phyloP scores from a whole-genome alignment of 2,113 vertebrate species.

The Amphiprion percula region DNA sequence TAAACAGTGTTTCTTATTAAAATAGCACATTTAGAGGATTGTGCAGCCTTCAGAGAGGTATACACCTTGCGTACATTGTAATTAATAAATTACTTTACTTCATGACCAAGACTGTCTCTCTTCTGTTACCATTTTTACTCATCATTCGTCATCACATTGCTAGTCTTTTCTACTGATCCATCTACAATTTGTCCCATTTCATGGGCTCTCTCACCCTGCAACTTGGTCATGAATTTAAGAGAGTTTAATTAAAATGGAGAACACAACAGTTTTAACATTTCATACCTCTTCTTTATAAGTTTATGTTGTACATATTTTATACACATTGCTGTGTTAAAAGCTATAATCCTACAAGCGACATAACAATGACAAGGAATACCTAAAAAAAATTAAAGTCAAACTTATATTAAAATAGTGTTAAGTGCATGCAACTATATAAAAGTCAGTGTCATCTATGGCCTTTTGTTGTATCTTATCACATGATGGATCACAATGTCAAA shows the following conservation, averaged over 20 bases:
- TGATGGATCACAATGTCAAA: conserved; percentile 27
- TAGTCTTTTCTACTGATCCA: background rate
- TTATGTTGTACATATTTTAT: conserved; percentile 64
- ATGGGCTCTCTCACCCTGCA: conserved; percentile 40
- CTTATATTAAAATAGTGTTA: conserved; percentile 59
- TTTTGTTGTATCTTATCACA: conserved; percentile 19
- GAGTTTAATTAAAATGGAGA: conserved; percentile 61
- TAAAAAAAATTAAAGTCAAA: conserved; percentile 42
- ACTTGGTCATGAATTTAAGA: conserved; percentile 68
- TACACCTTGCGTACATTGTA: background rate
- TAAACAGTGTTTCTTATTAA: background rate
- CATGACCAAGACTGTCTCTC: background rate
- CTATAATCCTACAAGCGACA: conserved; percentile 63
- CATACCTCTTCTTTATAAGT: conserved; percentile 38
- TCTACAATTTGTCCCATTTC: conserved; percentile 23
- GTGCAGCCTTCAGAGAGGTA: background rate
- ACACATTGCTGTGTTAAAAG: conserved; percentile 76
- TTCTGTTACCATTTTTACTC: background rate
- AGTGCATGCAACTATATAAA: conserved; percentile 71
- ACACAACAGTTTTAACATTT: conserved; percentile 42
- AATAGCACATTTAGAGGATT: conserved; percentile 1
- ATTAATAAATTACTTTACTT: background rate
- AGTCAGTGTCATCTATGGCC: conserved; percentile 58
- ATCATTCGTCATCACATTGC: too few species aligned
- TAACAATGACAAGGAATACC: conserved; percentile 60